phyloP scores from a whole-genome alignment of 2,113 vertebrate species.

The Pogonocichla stellata region DNA sequence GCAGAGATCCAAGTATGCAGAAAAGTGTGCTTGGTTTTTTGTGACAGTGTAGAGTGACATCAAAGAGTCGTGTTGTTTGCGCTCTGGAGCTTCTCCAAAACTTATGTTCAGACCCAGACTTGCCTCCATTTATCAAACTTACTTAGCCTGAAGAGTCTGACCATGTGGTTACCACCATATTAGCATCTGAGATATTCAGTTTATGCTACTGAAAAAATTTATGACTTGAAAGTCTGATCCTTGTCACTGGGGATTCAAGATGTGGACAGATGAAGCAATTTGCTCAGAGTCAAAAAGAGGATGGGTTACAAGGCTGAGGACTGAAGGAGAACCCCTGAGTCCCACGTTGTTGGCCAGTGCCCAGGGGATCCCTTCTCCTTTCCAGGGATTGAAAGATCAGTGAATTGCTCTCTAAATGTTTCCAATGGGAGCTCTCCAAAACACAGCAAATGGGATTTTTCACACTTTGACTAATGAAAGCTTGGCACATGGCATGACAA shows the following conservation, averaged over 20 bases:
- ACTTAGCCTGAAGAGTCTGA: not conserved
- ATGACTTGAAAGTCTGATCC: constrained; percentile 45
- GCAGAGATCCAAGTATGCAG: not conserved
- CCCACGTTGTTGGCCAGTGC: not conserved
- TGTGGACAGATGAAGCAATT: not conserved
- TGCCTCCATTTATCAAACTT: constrained; percentile 28
- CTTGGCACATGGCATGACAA: constrained; percentile 48
- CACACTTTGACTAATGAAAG: constrained; percentile 64
- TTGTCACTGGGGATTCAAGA: constrained; percentile 10
- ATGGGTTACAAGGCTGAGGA: not conserved
- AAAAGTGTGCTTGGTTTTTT: not conserved
- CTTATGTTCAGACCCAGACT: not conserved
- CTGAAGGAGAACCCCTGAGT: not conserved
- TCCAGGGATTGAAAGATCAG: not conserved
- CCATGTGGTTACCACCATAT: not conserved
- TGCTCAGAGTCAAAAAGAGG: not conserved
- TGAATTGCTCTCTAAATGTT: constrained; percentile 8
- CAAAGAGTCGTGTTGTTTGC: not conserved
- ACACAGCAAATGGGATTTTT: constrained; percentile 54
- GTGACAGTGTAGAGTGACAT: not conserved
- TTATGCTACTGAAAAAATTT: constrained; percentile 46
- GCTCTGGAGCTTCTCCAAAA: constrained; percentile 41
- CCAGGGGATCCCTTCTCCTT: not conserved
- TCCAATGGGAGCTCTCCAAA: constrained; percentile 15
- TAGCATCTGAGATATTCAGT: constrained; percentile 26